Conservation (phyloP, 2,113 vertebrate species). For the Martes martes region DNA sequence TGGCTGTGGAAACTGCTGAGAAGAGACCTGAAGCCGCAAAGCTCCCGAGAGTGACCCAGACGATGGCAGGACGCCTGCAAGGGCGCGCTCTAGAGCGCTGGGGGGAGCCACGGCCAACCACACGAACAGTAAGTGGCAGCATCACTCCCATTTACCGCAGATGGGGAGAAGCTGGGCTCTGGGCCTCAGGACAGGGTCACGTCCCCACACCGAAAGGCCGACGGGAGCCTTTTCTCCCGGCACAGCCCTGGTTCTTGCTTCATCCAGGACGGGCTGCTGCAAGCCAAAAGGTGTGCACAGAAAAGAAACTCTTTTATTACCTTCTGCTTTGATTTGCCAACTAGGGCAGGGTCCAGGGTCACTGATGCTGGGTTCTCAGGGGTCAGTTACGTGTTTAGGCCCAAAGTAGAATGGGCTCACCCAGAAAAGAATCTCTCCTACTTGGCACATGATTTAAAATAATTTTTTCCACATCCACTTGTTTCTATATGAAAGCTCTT, state of each 20-base stretch:
- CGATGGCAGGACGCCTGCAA: not conserved
- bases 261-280: not conserved
- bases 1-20: not conserved
- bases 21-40: not conserved
- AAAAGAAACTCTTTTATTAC: not conserved
- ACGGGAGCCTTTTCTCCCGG: not conserved
- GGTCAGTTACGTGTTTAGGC: not conserved
- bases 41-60: not conserved
- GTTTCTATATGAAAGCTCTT: constrained; percentile 43
- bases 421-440: constrained; percentile 26
- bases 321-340: not conserved
- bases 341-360: not conserved
- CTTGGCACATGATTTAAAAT: constrained; percentile 9
- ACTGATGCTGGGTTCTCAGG: not conserved
- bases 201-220: not conserved
- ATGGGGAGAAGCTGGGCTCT: not conserved
- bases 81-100: not conserved
- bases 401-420: not conserved
- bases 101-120: not conserved
- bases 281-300: not conserved
- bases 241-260: not conserved
- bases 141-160: not conserved
- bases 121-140: not conserved
- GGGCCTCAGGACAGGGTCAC: not conserved
- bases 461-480: constrained; percentile 5